These are phyloP conservation scores for Drosophila longiperda DNA, from an alignment of 2,888 invertebrate genomes.

Conservation along the genomic window DNA sequence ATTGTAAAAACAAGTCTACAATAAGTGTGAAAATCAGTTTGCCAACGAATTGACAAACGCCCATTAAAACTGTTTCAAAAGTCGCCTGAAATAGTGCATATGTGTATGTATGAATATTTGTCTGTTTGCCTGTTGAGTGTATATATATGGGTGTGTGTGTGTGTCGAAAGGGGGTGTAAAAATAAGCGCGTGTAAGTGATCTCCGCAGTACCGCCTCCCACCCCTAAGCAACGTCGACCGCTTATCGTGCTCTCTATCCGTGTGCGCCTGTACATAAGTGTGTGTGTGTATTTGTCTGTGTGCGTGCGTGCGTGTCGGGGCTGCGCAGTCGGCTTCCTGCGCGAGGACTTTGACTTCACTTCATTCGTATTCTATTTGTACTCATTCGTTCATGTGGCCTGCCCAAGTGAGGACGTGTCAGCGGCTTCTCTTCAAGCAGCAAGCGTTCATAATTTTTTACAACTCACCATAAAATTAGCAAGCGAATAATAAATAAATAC, in stretches of 20 bases:
- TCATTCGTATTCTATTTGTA: constrained; percentile 41
- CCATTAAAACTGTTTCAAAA: constrained; percentile 47
- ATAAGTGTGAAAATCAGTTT: constrained; percentile 51
- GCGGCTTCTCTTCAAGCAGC: constrained; percentile 23
- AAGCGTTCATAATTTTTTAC: constrained; percentile 25
- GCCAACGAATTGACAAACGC: constrained; percentile 22
- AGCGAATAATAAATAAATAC: constrained; percentile 26
- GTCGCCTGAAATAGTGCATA: constrained; percentile 37
- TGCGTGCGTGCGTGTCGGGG: constrained; percentile 58
- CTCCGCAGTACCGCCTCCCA: constrained; percentile 60
- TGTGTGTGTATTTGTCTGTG: constrained; percentile 35
- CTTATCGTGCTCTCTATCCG: constrained; percentile 65
- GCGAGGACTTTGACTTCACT: constrained; percentile 75
- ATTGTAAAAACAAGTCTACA: constrained; percentile 25
- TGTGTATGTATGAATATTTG: constrained; percentile 20
- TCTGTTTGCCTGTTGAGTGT: constrained; percentile 10
- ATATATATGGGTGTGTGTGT: constrained; percentile 6
- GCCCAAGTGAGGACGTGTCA: constrained; percentile 72
- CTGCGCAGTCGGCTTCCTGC: constrained; percentile 78
- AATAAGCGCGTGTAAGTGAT: constrained; percentile 76
- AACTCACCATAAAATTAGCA: constrained; percentile 19
- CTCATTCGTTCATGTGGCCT: constrained; percentile 63
- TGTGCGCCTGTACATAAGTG: constrained; percentile 32
- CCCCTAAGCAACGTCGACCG: constrained; percentile 55
- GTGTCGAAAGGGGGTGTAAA: constrained; percentile 68